A percentile compares a stretch with the other conserved stretches of the same genome.
Evolutionary conservation across 1,140 invertebrate species (phyloP).

Genomic region (Acromyrmex heyeri): DNA sequence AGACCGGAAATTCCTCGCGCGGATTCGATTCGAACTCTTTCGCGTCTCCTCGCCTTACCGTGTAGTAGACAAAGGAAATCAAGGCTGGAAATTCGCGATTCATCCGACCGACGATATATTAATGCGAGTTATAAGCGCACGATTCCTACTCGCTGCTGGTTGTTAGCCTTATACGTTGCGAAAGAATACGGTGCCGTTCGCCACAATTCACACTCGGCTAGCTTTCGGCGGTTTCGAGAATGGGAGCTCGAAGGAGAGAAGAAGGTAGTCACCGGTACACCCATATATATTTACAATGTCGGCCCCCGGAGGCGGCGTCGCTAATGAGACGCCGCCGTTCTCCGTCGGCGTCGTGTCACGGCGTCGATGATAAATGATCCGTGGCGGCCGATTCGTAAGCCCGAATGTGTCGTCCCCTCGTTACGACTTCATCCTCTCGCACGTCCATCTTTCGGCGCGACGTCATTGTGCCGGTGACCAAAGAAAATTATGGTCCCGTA

Average conservation of each 20-base stretch:
- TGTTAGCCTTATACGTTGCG: slow-evolving; percentile 56
- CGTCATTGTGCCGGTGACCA: slow-evolving; percentile 58
- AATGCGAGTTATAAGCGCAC: slow-evolving; percentile 44
- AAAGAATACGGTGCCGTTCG: slow-evolving; percentile 28
- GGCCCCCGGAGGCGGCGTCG: slow-evolving; percentile 44
- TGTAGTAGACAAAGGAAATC: slow-evolving; percentile 72
- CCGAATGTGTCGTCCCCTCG: slow-evolving; percentile 55
- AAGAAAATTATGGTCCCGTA: slow-evolving; percentile 51
- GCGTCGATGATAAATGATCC: slow-evolving; percentile 63
- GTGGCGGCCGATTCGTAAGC: slow-evolving; percentile 36
- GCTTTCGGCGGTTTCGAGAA: slow-evolving; percentile 67
- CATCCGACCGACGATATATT: slow-evolving; percentile 49
- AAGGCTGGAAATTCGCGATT: slow-evolving; percentile 69
- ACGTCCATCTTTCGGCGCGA: slow-evolving; percentile 19
- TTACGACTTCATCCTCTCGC: slow-evolving; percentile 61
- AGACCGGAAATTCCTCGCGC: slow-evolving; percentile 75
- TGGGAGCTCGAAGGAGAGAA: slow-evolving; percentile 19
- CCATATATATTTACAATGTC: neutral
- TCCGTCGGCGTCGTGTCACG: slow-evolving; percentile 47
- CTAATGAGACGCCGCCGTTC: slow-evolving; percentile 55
- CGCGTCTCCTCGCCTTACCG: slow-evolving; percentile 30
- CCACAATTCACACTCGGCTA: slow-evolving; percentile 62
- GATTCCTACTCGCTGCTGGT: slow-evolving; percentile 24
- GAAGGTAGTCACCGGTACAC: neutral
- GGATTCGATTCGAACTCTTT: slow-evolving; percentile 71